Conservation (phyloP, 2,797 vertebrate species). For the Chrosomus eos region DNA sequence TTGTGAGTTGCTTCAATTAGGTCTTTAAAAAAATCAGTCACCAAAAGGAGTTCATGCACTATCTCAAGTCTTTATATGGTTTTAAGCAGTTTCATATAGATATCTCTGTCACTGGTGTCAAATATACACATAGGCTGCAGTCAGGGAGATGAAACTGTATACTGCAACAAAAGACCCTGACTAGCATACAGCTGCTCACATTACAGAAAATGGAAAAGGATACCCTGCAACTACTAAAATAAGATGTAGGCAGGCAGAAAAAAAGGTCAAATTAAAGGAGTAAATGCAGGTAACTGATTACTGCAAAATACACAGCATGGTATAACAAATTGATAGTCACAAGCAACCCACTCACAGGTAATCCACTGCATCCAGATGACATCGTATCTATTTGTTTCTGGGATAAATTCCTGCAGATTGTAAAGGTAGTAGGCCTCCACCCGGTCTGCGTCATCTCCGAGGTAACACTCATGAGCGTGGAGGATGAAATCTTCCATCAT, state of each 20-base stretch:
- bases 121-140: slow-evolving; percentile 11
- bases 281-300: background rate
- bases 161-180: slow-evolving; percentile 28
- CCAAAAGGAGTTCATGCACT: background rate
- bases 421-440: slow-evolving; percentile 90
- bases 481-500: slow-evolving; percentile 95
- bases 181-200: slow-evolving; percentile 40
- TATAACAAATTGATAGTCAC: background rate
- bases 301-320: background rate
- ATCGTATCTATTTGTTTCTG: slow-evolving; percentile 83
- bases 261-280: background rate
- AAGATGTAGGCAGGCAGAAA: slow-evolving; percentile 31
- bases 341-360: slow-evolving; percentile 82
- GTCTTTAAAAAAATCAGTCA: slow-evolving; percentile 10
- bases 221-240: slow-evolving; percentile 38
- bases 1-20: background rate
- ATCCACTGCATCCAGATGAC: slow-evolving; percentile 99
- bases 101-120: background rate
- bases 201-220: slow-evolving; percentile 12
- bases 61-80: slow-evolving; percentile 4
- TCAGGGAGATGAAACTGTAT: slow-evolving; percentile 41
- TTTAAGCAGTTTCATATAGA: background rate
- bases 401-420: slow-evolving; percentile 89
- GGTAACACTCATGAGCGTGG: slow-evolving; percentile 89
- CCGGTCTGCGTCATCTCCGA: slow-evolving; percentile 82